Evolutionary conservation across 2,888 invertebrate species (phyloP).

Genomic region (Epinotia demarniana): DNA sequence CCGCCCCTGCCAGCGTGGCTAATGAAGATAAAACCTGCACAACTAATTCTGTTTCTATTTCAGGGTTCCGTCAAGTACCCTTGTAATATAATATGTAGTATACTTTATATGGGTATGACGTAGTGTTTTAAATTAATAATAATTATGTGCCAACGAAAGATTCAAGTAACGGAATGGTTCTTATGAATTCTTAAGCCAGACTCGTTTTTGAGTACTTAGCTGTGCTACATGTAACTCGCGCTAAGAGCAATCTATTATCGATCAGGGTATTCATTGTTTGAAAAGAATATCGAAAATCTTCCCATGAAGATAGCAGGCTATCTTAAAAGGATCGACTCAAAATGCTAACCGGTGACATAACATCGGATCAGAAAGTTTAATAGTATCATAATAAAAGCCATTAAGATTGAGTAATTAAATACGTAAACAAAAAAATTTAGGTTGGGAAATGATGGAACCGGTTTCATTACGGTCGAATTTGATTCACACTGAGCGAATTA

Average conservation of each 20-base stretch:
- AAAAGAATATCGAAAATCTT: conserved; percentile 48
- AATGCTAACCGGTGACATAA: conserved; percentile 53
- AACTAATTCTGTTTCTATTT: conserved; percentile 26
- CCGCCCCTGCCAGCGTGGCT: conserved; percentile 57
- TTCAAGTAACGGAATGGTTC: background rate
- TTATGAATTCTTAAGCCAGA: background rate
- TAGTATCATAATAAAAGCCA: conserved; percentile 50
- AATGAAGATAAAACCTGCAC: conserved; percentile 45
- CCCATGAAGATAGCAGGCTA: conserved; percentile 48
- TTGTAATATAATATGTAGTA: background rate
- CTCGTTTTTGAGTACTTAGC: background rate
- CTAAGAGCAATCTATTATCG: conserved; percentile 24
- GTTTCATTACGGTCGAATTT: conserved; percentile 40
- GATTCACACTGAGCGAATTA: conserved; percentile 35
- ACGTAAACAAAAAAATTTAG: conserved; percentile 49
- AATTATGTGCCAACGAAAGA: background rate
- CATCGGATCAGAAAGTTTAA: conserved; percentile 55
- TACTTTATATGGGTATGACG: background rate
- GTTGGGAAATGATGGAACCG: conserved; percentile 48
- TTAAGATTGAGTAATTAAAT: conserved; percentile 54
- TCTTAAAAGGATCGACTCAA: conserved; percentile 60
- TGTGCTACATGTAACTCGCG: background rate
- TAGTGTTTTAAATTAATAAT: background rate
- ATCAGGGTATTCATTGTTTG: conserved; percentile 44
- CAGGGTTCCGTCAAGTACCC: background rate